A percentile compares a stretch with the other conserved stretches of the same genome.
Evolutionary conservation across 2,113 vertebrate species (phyloP).

Genomic region (Cyanoramphus novaezelandiae): DNA sequence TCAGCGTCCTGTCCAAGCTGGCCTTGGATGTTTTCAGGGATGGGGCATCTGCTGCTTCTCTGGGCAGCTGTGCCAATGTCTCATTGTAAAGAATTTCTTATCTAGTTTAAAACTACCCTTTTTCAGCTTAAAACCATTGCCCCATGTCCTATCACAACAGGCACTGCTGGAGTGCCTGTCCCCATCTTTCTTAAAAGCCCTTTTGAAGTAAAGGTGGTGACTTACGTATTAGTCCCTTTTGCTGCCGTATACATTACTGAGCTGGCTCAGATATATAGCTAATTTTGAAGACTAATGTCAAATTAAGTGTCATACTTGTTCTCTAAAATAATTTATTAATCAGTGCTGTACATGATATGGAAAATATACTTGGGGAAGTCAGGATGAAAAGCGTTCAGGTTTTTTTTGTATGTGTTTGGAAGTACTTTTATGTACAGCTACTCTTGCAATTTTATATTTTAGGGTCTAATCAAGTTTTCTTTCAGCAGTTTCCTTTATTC

Average conservation of each 20-base stretch:
- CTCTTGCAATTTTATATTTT: not conserved
- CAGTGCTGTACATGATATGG: not conserved
- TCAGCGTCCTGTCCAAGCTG: not conserved
- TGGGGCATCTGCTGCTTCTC: not conserved
- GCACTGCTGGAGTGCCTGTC: not conserved
- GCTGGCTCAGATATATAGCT: not conserved
- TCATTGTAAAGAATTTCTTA: not conserved
- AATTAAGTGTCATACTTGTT: not conserved
- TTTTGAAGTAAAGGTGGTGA: not conserved
- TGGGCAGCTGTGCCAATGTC: not conserved
- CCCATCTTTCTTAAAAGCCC: not conserved
- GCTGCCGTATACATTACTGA: not conserved
- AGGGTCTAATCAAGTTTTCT: not conserved
- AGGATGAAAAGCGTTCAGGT: not conserved
- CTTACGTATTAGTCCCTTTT: not conserved
- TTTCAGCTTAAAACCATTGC: not conserved
- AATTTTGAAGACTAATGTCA: not conserved
- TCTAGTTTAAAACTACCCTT: not conserved
- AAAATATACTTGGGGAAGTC: not conserved
- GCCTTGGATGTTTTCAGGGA: not conserved
- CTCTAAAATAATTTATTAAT: not conserved
- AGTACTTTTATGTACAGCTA: not conserved
- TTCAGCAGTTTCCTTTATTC: not conserved
- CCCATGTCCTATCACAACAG: not conserved
- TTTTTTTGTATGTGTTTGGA: not conserved